Base-by-base conservation (phyloP, 2,888 invertebrate species). In the Abscondita cerata region DNA sequence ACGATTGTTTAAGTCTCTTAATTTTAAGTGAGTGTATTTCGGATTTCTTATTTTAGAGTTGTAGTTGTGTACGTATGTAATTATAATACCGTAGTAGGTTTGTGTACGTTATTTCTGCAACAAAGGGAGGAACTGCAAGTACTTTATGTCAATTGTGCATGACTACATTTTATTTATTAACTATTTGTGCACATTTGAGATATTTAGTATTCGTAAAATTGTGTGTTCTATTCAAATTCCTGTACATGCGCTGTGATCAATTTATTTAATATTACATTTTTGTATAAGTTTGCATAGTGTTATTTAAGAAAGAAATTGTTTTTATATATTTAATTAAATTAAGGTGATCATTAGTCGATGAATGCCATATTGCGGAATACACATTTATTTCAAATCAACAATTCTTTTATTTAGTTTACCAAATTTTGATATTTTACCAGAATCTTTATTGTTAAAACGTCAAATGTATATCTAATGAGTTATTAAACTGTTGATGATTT, bases 241-340 rank as follows among this genome's bases (percentile, higher is more conserved):
- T 65, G 59, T 67, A 59, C 25, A 40, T 63, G 55, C 53, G 65
- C 67, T 67, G 67, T 67, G 67, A 67, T 67, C 63, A 67, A 59
- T 58, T 60, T 59, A 54, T 59, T 67, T 67, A 67, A 47, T 58
- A 20, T 36, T 50, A 57, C 47, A 62, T 52, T 38, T 52, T 46
- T 58, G 38, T 58, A 62, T 59, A 55, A 47, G 59, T 59, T 63
- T 63, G 63, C 62, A 62, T 58, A 38, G 15, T 6, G 46, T 52
- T 33, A 36, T 56, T 12, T 33, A 40, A 31, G 41, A 40, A 52
- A 54, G 19, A 20, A 50, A 25, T 52, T 58, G 58, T 52, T 62
- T 62, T 34, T 58, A 41, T 62, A 62, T 48, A 53, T 46, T 18
- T 60, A 60, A 44, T 50, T 6, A 31, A 33, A 50, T 25, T 57